A percentile compares a stretch with the other conserved stretches of the same genome.
These are phyloP conservation scores for Musca vetustissima DNA, from an alignment of 1,140 invertebrate genomes.

Conservation along the genomic window DNA sequence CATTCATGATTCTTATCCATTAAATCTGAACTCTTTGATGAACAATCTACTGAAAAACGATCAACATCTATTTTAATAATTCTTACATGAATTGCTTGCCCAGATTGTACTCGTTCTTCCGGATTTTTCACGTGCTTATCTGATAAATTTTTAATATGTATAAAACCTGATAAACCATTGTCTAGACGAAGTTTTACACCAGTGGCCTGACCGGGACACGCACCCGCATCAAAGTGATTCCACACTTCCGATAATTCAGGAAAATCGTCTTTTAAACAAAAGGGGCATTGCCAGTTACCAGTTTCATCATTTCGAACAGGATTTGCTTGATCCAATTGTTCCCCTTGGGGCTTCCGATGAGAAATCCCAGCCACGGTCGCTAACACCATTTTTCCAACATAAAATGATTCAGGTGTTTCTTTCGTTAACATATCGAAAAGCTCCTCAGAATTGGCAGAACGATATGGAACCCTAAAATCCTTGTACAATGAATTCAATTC, in stretches of 20 bases:
- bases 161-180: slow-evolving; percentile 93
- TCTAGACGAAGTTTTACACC: slow-evolving; percentile 89
- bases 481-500: slow-evolving; percentile 96
- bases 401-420: slow-evolving; percentile 94
- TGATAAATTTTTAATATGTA: slow-evolving; percentile 93
- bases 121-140: slow-evolving; percentile 93
- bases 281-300: slow-evolving; percentile 95
- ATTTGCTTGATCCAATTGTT: slow-evolving; percentile 93
- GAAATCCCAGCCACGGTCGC: slow-evolving; percentile 77
- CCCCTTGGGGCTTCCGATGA: slow-evolving; percentile 85
- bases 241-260: slow-evolving; percentile 94
- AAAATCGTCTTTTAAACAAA: slow-evolving; percentile 94
- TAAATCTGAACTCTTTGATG: slow-evolving; percentile 91
- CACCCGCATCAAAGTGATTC: slow-evolving; percentile 96
- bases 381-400: slow-evolving; percentile 84
- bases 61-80: slow-evolving; percentile 96
- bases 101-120: slow-evolving; percentile 82
- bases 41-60: slow-evolving; percentile 90
- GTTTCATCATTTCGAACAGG: slow-evolving; percentile 92
- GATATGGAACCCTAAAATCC: slow-evolving; percentile 82
- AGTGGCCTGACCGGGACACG: slow-evolving; percentile 92
- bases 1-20: slow-evolving; percentile 88
- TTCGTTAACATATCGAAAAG: slow-evolving; percentile 95
- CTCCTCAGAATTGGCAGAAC: slow-evolving; percentile 80
- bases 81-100: slow-evolving; percentile 90